Conservation (phyloP, 2,113 vertebrate genomes). For the Herpetotheres cachinnans region DNA sequence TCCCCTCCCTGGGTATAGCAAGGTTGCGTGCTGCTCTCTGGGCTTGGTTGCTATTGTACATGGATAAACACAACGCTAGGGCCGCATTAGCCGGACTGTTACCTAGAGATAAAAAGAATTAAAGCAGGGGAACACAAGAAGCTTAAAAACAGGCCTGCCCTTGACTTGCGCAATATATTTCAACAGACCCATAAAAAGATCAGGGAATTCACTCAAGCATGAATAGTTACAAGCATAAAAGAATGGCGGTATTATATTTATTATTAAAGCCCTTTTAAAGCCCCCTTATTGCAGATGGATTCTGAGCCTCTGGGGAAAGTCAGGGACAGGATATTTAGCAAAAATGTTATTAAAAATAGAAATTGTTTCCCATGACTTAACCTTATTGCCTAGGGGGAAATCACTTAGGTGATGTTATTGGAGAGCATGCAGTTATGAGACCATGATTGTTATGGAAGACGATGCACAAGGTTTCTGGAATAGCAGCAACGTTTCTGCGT, state of each 20-base stretch:
- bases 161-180: conserved; percentile 53
- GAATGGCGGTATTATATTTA: conserved; percentile 50
- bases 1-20: neutral
- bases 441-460: neutral
- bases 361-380: conserved; percentile 56
- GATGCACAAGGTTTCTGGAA: neutral
- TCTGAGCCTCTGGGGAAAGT: conserved; percentile 35
- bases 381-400: conserved; percentile 35
- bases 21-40: neutral
- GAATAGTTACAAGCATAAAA: conserved; percentile 57
- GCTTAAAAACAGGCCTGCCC: conserved; percentile 46
- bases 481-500: neutral
- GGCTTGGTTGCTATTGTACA: neutral
- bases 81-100: neutral
- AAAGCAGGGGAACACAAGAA: conserved; percentile 5
- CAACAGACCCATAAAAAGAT: conserved; percentile 56
- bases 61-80: neutral
- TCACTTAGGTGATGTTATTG: conserved; percentile 1
- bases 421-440: neutral
- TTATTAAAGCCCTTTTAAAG: conserved; percentile 57
- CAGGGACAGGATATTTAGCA: conserved; percentile 62
- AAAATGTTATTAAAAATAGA: conserved; percentile 68
- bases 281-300: conserved; percentile 43
- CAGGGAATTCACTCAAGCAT: conserved; percentile 55
- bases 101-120: conserved; percentile 50